These are phyloP conservation scores for Acanthoscelides obtectus DNA, from an alignment of 2,888 invertebrate genomes.

Conservation along the genomic window DNA sequence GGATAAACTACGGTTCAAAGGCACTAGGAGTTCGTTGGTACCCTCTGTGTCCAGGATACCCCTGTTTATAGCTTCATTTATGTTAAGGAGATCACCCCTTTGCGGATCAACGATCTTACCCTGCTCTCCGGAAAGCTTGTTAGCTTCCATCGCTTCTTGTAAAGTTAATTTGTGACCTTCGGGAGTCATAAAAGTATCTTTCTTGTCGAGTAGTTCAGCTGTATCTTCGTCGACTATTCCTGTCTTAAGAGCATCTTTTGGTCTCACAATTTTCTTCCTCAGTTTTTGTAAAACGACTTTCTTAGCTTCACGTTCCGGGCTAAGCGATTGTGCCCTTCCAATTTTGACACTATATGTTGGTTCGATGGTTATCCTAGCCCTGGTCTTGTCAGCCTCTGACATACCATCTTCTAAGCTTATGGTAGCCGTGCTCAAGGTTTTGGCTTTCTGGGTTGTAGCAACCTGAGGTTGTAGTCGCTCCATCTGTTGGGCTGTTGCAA, in stretches of 20 bases:
- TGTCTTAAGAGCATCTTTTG: slow-evolving; percentile 71
- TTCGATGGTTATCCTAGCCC: slow-evolving; percentile 55
- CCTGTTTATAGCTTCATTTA: slow-evolving; percentile 78
- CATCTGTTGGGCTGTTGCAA: slow-evolving; percentile 27
- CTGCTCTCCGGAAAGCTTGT: slow-evolving; percentile 65
- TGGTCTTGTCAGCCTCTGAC: slow-evolving; percentile 56
- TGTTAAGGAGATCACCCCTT: slow-evolving; percentile 71
- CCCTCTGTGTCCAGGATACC: slow-evolving; percentile 77
- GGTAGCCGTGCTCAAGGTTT: slow-evolving; percentile 36
- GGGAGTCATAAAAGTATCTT: slow-evolving; percentile 52
- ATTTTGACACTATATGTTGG: slow-evolving; percentile 65
- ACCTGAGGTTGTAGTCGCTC: slow-evolving; percentile 18
- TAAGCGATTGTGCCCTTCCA: slow-evolving; percentile 56
- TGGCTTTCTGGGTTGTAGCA: slow-evolving; percentile 24
- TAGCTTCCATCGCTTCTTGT: slow-evolving; percentile 68
- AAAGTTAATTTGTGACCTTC: slow-evolving; percentile 63
- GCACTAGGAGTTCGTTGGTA: slow-evolving; percentile 71
- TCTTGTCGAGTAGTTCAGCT: slow-evolving; percentile 62
- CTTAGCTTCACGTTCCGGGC: slow-evolving; percentile 61
- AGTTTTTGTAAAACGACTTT: slow-evolving; percentile 72
- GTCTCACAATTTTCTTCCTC: slow-evolving; percentile 68
- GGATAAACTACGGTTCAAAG: slow-evolving; percentile 74
- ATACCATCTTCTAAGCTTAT: slow-evolving; percentile 44
- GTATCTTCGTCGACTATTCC: slow-evolving; percentile 76
- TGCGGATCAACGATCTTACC: slow-evolving; percentile 82